Percentiles rank a stretch among this genome's conserved stretches.
Evolutionary conservation across 2,113 vertebrate species (phyloP).

Genomic region (Anas platyrhynchos): DNA sequence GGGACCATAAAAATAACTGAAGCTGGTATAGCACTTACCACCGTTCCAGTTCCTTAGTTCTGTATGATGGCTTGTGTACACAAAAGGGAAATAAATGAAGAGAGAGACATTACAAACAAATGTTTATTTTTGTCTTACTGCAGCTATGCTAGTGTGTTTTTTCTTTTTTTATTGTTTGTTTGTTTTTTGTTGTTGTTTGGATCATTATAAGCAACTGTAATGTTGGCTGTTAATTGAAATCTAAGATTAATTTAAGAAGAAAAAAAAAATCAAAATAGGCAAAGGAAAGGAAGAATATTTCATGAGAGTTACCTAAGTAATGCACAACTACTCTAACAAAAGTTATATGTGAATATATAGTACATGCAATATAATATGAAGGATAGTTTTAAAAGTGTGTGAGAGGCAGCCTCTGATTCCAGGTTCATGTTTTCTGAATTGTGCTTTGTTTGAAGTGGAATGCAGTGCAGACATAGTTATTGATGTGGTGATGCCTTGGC

Average conservation of each 20-base stretch:
- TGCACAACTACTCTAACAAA: background rate
- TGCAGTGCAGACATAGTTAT: background rate
- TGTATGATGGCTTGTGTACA: background rate
- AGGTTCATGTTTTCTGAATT: background rate
- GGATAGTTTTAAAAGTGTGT: background rate
- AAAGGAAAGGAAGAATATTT: background rate
- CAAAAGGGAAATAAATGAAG: background rate
- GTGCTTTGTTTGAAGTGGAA: background rate
- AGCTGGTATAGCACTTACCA: background rate
- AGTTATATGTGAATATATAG: background rate
- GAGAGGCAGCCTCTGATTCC: background rate
- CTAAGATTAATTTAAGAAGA: background rate
- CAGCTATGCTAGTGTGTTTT: background rate
- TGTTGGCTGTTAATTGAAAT: constrained; percentile 14
- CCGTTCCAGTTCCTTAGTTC: background rate
- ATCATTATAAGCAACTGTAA: background rate
- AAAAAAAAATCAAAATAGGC: background rate
- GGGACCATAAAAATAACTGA: background rate
- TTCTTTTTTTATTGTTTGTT: too few relatives aligned
- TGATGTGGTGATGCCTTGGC: background rate
- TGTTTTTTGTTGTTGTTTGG: background rate
- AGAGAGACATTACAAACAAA: background rate
- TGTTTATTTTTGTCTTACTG: background rate
- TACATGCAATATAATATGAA: background rate
- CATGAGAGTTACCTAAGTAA: background rate